Evolutionary conservation across 2,797 vertebrate genomes (phyloP).

Genomic region (Botia almorhae): DNA sequence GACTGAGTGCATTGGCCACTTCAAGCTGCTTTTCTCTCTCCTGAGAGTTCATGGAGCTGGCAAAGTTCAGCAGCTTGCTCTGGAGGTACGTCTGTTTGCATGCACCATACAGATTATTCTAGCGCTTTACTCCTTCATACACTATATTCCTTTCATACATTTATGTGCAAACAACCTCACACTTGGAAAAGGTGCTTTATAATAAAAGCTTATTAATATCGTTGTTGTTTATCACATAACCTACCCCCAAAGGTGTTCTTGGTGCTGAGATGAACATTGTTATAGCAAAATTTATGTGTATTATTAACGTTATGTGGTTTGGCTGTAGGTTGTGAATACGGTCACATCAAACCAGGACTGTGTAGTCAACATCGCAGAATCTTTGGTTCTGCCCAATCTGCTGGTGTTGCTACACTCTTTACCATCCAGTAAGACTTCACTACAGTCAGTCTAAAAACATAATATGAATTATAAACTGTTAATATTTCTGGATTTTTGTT

Average conservation of each 20-base stretch:
- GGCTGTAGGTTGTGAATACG: slow-evolving; percentile 91
- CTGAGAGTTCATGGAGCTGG: slow-evolving; percentile 96
- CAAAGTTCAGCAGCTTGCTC: slow-evolving; percentile 93
- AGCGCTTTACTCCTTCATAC: background rate
- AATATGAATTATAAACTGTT: background rate
- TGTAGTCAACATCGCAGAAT: slow-evolving; percentile 96
- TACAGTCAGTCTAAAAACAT: background rate
- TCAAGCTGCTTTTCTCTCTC: slow-evolving; percentile 97
- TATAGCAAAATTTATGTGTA: background rate
- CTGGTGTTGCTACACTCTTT: slow-evolving; percentile 94
- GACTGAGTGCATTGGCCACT: slow-evolving; percentile 96
- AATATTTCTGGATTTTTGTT: background rate
- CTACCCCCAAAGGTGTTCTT: too few relatives aligned
- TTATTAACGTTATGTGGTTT: background rate
- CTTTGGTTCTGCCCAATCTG: slow-evolving; percentile 92
- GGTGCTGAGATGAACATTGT: background rate
- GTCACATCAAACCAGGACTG: slow-evolving; percentile 98
- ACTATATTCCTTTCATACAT: background rate
- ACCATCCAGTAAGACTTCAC: slow-evolving; percentile 88
- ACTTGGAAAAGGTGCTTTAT: too few relatives aligned
- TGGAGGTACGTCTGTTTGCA: slow-evolving; percentile 86
- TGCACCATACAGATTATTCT: background rate
- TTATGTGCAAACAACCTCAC: too few relatives aligned
- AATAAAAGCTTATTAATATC: too few relatives aligned
- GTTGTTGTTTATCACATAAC: too few relatives aligned